Evolutionary conservation across 2,888 invertebrate species (phyloP).

Genomic region (Epistrophe grossulariae): DNA sequence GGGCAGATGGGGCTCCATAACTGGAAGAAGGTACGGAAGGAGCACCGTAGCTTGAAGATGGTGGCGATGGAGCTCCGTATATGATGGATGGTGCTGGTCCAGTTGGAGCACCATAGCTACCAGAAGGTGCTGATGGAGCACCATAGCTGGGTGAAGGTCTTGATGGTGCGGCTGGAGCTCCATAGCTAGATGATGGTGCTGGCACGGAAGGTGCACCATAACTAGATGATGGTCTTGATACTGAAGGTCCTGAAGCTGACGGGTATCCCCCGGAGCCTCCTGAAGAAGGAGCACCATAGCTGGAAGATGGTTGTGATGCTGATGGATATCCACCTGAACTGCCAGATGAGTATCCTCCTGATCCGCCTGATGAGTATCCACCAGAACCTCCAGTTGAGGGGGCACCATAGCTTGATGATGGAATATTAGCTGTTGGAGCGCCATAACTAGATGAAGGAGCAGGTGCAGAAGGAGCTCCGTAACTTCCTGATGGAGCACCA

Average conservation of each 20-base stretch:
- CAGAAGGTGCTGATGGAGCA: constrained; percentile 77
- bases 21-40: constrained; percentile 80
- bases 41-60: constrained; percentile 49
- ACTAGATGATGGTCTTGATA: constrained; percentile 83
- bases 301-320: constrained; percentile 78
- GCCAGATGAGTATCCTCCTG: constrained; percentile 84
- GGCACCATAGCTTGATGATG: constrained; percentile 52
- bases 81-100: constrained; percentile 80
- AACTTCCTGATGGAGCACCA: constrained; percentile 82
- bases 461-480: constrained; percentile 81
- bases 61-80: constrained; percentile 82
- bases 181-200: constrained; percentile 78
- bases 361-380: constrained; percentile 80
- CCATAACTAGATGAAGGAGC: constrained; percentile 81
- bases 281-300: constrained; percentile 83
- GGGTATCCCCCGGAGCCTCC: constrained; percentile 54
- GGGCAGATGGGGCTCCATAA: constrained; percentile 84
- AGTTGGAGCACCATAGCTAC: constrained; percentile 80
- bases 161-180: constrained; percentile 17
- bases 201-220: constrained; percentile 84
- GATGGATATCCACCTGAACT: constrained; percentile 71
- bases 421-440: constrained; percentile 78
- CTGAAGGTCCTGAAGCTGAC: constrained; percentile 76
- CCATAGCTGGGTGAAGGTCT: constrained; percentile 77
- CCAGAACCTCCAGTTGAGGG: constrained; percentile 77